Evolutionary conservation across 64 coral and sea anemone genomes (phyloP).

Genomic region (Pocillopora damicornis): DNA sequence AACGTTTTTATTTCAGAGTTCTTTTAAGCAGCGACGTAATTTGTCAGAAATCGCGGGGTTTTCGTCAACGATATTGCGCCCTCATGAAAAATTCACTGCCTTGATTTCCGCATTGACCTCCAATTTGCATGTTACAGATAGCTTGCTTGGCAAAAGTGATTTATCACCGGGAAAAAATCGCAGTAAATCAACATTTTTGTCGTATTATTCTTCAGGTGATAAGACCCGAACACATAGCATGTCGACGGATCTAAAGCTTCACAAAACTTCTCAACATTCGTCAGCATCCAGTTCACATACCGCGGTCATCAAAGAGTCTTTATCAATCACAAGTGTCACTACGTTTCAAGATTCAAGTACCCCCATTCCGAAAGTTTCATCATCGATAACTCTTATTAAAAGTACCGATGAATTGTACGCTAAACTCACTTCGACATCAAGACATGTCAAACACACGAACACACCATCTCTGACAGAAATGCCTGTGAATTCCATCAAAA

Average conservation of each 20-base stretch:
- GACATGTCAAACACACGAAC: background rate
- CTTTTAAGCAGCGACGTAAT: background rate
- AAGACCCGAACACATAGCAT: background rate
- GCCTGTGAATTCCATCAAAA: background rate
- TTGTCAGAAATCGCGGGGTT: background rate
- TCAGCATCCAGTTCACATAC: background rate
- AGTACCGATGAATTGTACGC: background rate
- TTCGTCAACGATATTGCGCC: background rate
- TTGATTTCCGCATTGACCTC: background rate
- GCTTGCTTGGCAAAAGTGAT: background rate
- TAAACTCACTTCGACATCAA: background rate
- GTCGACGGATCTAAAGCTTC: background rate
- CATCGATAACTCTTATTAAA: background rate
- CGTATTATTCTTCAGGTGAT: slow-evolving; percentile 25
- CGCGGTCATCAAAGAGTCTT: background rate
- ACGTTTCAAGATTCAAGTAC: background rate
- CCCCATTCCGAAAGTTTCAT: background rate
- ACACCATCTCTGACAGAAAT: background rate
- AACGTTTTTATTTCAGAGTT: background rate
- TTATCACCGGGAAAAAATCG: background rate
- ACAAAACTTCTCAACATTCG: background rate
- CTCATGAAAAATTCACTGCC: slow-evolving; percentile 12
- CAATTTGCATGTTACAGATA: background rate
- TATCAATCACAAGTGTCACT: background rate
- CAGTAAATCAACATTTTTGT: slow-evolving; percentile 33